These are phyloP conservation scores for Acleris literana DNA, from an alignment of 2,888 invertebrate genomes.

Conservation along the genomic window DNA sequence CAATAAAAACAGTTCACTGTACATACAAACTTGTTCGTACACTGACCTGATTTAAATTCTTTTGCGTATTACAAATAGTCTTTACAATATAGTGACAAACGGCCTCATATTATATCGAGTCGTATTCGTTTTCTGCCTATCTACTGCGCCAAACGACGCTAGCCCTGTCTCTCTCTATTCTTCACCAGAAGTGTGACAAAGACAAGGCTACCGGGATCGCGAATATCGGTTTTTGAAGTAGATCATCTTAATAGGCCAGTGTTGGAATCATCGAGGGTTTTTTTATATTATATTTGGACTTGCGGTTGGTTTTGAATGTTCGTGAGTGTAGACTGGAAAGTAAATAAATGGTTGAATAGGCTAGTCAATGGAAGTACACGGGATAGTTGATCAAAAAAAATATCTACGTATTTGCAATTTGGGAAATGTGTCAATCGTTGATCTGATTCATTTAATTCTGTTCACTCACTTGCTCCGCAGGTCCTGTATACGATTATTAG, in stretches of 20 bases:
- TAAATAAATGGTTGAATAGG: too few relatives aligned
- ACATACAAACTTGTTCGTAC: too few relatives aligned
- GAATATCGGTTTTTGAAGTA: background rate
- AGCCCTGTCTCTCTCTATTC: constrained; percentile 1
- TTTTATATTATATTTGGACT: constrained; percentile 25
- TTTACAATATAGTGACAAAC: constrained; percentile 26
- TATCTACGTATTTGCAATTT: too few relatives aligned
- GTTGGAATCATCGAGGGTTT: constrained; percentile 21
- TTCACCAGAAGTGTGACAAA: background rate
- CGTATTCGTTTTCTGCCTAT: constrained; percentile 10
- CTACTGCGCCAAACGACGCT: constrained; percentile 4
- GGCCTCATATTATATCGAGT: constrained; percentile 10
- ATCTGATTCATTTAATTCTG: too few relatives aligned
- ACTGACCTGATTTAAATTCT: too few relatives aligned
- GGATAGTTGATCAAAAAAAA: too few relatives aligned
- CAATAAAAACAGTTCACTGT: too few relatives aligned
- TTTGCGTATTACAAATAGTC: background rate
- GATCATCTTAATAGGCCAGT: constrained; percentile 25
- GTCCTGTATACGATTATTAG: too few relatives aligned
- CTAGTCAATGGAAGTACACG: too few relatives aligned
- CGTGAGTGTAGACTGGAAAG: background rate
- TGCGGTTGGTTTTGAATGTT: constrained; percentile 29
- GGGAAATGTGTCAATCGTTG: too few relatives aligned
- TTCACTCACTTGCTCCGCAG: too few relatives aligned
- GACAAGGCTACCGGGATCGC: background rate